A percentile compares a stretch with the other conserved stretches of the same genome.
phyloP scores from a whole-genome alignment of 1,140 invertebrate genomes.

The Antheraea pernyi region DNA sequence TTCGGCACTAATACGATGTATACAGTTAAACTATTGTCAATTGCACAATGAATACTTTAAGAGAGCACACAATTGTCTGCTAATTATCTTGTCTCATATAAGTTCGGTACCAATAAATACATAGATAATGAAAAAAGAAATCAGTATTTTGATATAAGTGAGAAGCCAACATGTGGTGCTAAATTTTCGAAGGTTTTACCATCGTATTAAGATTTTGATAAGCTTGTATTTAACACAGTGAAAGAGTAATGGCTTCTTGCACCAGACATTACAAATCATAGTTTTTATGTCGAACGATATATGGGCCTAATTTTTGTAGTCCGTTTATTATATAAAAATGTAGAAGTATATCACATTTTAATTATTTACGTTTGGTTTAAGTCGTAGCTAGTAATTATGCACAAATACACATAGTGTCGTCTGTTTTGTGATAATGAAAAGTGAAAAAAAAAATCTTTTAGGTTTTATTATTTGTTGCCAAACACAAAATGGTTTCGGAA shows the following conservation, averaged over 20 bases:
- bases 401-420: constrained; percentile 22
- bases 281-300: constrained; percentile 22
- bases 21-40: constrained; percentile 9
- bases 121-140: constrained; percentile 23
- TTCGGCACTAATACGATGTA: background rate
- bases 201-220: constrained; percentile 69
- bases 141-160: constrained; percentile 56
- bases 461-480: constrained; percentile 8
- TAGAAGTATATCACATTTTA: background rate
- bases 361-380: background rate
- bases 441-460: constrained; percentile 6
- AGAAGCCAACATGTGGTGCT: constrained; percentile 74
- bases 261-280: constrained; percentile 19
- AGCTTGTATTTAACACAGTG: constrained; percentile 45
- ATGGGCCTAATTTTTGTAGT: constrained; percentile 37
- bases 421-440: constrained; percentile 21
- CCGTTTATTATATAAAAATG: background rate
- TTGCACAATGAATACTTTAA: constrained; percentile 1
- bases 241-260: constrained; percentile 54
- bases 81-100: constrained; percentile 8
- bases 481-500: background rate
- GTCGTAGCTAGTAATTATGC: constrained; percentile 23
- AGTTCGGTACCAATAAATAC: constrained; percentile 30
- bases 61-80: background rate
- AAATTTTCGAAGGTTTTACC: constrained; percentile 76